Evolutionary conservation across 2,888 invertebrate genomes (phyloP).

Genomic region (Nipponacmea schrenckii): DNA sequence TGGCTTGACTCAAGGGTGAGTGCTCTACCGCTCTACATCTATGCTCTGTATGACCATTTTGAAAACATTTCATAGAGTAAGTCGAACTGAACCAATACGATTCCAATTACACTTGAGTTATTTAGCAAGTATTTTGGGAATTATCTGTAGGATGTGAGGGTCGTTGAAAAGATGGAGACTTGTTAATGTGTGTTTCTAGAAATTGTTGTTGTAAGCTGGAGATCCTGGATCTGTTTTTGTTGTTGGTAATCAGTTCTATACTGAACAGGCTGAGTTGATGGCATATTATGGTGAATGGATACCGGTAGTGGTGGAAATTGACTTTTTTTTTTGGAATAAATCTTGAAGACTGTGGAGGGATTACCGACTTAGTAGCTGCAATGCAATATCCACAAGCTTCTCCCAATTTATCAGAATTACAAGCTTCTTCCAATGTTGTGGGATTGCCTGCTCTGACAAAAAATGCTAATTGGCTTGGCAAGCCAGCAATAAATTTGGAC

Average conservation of each 20-base stretch:
- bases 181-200: too few species aligned
- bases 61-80: not conserved
- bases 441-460: slow-evolving; percentile 1
- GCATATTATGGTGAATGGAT: too few species aligned
- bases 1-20: not conserved
- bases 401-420: not conserved
- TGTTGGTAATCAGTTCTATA: too few species aligned
- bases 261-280: too few species aligned
- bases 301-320: too few species aligned
- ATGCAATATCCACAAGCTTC: not conserved
- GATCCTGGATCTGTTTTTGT: too few species aligned
- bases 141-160: too few species aligned
- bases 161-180: too few species aligned
- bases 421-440: not conserved
- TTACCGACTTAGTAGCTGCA: too few species aligned
- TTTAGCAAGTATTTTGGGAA: not conserved
- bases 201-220: too few species aligned
- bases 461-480: not conserved
- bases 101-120: not conserved
- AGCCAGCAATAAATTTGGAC: not conserved
- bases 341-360: too few species aligned
- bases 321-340: too few species aligned
- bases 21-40: not conserved
- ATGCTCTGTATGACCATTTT: not conserved
- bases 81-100: not conserved